Conservation (phyloP, 2,888 invertebrate genomes). For the Mythimna vitellina region DNA sequence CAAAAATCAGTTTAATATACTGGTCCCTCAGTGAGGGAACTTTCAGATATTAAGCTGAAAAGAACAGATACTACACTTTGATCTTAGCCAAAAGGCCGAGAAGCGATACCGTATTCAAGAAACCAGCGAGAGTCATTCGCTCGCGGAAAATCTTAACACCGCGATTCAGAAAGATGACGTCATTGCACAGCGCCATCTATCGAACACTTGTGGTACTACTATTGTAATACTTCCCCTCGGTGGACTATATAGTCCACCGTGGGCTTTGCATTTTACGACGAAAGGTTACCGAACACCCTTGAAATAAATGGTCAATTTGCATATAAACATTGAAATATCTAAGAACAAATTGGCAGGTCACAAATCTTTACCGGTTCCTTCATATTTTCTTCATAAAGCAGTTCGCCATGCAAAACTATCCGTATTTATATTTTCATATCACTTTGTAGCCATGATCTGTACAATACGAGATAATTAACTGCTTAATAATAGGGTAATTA, state of each 20-base stretch:
- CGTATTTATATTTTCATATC: background rate
- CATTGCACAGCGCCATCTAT: conserved; percentile 26
- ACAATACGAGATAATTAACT: conserved; percentile 15
- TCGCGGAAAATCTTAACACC: conserved; percentile 21
- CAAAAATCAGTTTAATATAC: conserved; percentile 43
- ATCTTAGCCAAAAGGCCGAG: conserved; percentile 50
- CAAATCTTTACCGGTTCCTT: background rate
- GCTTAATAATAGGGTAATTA: conserved; percentile 39
- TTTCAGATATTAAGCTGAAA: conserved; percentile 49
- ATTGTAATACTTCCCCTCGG: conserved; percentile 11
- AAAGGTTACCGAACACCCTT: background rate
- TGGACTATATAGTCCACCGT: background rate
- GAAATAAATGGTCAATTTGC: background rate
- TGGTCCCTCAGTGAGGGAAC: conserved; percentile 44
- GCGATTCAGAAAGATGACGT: conserved; percentile 37
- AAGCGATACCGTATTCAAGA: background rate
- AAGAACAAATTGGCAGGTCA: background rate
- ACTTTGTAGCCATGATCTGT: background rate
- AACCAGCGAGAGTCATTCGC: conserved; percentile 16
- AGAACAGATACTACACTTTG: conserved; percentile 46
- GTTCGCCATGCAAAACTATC: background rate
- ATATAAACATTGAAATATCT: background rate
- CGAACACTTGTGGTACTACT: background rate
- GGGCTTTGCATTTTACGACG: background rate
- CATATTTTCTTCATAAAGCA: background rate